These are phyloP conservation scores for Camponotus fellah DNA, from an alignment of 2,888 invertebrate genomes.

Conservation along the genomic window DNA sequence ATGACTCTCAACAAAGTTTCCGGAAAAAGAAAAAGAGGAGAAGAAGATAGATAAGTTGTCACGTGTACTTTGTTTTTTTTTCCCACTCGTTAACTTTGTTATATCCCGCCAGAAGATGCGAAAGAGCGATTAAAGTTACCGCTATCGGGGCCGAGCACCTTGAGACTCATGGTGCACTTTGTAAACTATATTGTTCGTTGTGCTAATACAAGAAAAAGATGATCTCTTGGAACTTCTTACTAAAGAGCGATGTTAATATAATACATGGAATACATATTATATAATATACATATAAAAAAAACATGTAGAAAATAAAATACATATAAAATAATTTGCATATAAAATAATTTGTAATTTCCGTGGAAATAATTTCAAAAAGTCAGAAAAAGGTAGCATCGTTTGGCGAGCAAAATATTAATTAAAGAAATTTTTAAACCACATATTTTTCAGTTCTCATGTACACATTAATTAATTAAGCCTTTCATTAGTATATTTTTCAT, in stretches of 20 bases:
- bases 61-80: constrained; percentile 18
- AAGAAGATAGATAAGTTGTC: constrained; percentile 33
- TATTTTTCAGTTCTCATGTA: not conserved
- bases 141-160: constrained; percentile 35
- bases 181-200: constrained; percentile 24
- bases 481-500: not conserved
- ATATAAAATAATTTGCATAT: not conserved
- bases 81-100: not conserved
- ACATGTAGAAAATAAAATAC: not conserved
- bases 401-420: not conserved
- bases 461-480: not conserved
- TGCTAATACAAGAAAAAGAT: constrained; percentile 20
- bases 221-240: constrained; percentile 14
- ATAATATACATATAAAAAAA: too few relatives aligned
- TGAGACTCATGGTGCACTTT: constrained; percentile 27
- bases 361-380: not conserved
- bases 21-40: not conserved
- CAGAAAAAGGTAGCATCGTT: not conserved
- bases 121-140: constrained; percentile 42
- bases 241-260: not conserved
- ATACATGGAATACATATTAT: not conserved
- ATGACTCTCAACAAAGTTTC: constrained; percentile 49
- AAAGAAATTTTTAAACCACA: not conserved
- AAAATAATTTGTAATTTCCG: too few relatives aligned
- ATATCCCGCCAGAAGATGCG: constrained; percentile 25